Conservation (phyloP, 2,888 invertebrate genomes). For the Monoplex corrugatus region DNA sequence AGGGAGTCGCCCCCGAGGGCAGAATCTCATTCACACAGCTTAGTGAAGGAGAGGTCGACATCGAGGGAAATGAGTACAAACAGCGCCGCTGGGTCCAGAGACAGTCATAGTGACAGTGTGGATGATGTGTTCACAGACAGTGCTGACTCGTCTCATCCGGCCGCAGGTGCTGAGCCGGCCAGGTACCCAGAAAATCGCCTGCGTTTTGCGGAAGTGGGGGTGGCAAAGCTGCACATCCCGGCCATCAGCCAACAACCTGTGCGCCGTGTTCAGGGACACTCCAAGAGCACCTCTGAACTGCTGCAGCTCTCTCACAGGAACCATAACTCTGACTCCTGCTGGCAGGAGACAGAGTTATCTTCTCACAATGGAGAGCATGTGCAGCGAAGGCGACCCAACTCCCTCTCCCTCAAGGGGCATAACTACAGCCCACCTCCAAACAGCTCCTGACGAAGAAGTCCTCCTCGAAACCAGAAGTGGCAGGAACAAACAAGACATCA, state of each 20-base stretch:
- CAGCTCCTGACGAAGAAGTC: neutral
- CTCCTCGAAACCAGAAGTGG: conserved; percentile 47
- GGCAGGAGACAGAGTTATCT: conserved; percentile 60
- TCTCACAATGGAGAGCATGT: conserved; percentile 47
- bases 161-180: neutral
- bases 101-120: conserved; percentile 51
- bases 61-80: neutral
- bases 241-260: conserved; percentile 57
- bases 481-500: conserved; percentile 3
- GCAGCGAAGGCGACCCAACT: conserved; percentile 64
- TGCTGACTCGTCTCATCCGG: neutral
- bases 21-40: neutral
- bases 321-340: conserved; percentile 40
- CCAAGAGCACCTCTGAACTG: conserved; percentile 71
- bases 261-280: conserved; percentile 64
- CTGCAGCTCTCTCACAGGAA: conserved; percentile 57
- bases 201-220: conserved; percentile 66
- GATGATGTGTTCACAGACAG: neutral
- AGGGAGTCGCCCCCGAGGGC: neutral
- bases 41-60: neutral
- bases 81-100: neutral
- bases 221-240: conserved; percentile 61
- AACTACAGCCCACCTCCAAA: conserved; percentile 59
- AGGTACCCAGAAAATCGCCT: conserved; percentile 57
- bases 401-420: conserved; percentile 72